A percentile compares a stretch with the other conserved stretches of the same genome.
Evolutionary conservation across 2,797 vertebrate species (phyloP).

Genomic region (Falco cherrug): DNA sequence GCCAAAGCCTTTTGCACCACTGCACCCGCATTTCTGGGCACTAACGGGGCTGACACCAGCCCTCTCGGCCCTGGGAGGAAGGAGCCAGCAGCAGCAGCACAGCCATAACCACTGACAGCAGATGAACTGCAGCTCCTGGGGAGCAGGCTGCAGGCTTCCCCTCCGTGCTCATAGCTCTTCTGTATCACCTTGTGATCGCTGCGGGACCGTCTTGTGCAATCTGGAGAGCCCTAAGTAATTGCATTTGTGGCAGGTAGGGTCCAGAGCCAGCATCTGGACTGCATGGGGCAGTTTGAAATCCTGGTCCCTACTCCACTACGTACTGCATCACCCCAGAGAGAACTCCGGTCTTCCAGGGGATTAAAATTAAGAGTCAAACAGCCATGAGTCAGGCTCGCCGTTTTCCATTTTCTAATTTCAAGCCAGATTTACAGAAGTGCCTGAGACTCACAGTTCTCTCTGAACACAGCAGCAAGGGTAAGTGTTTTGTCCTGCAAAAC

Average conservation of each 20-base stretch:
- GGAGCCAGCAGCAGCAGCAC: not conserved
- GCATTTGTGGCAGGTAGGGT: not conserved
- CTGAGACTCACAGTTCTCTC: not conserved
- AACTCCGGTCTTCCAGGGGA: not conserved
- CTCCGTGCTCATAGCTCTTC: not conserved
- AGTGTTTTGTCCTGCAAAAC: not conserved
- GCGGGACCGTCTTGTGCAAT: not conserved
- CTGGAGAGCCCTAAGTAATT: not conserved
- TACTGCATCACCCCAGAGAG: not conserved
- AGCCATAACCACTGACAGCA: not conserved
- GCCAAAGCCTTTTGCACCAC: not conserved
- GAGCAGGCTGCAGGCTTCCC: not conserved
- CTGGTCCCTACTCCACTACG: not conserved
- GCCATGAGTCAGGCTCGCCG: not conserved
- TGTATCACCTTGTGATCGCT: not conserved
- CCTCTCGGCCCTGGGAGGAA: not conserved
- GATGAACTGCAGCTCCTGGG: not conserved
- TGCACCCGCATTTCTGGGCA: rapidly evolving
- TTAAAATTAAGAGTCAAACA: not conserved
- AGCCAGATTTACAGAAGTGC: not conserved
- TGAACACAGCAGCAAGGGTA: not conserved
- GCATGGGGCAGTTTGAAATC: not conserved
- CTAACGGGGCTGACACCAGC: not conserved
- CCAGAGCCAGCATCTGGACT: not conserved
- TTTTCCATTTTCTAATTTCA: not conserved